phyloP scores from a whole-genome alignment of 1,140 invertebrate species.

The Metopolophium dirhodum region DNA sequence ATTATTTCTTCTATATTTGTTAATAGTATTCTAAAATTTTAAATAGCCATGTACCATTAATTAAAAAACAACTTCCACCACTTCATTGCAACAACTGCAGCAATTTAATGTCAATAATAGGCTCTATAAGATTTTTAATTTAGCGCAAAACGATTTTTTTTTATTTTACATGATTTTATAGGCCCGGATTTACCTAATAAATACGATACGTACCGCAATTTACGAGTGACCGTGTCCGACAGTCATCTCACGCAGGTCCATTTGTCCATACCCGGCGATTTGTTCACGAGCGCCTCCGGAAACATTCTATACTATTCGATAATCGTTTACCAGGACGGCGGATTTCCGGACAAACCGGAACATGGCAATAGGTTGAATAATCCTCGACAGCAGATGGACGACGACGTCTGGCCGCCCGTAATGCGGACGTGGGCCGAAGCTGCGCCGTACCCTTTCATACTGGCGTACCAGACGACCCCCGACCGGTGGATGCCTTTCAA shows the following conservation, averaged over 20 bases:
- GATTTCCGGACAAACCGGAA: constrained; percentile 42
- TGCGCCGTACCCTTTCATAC: constrained; percentile 32
- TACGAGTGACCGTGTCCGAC: constrained; percentile 30
- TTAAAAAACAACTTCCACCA: too few species aligned
- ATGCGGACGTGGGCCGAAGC: constrained; percentile 11
- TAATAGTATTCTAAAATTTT: too few species aligned
- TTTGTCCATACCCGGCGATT: background rate
- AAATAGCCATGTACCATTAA: too few species aligned
- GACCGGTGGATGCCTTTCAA: constrained; percentile 43
- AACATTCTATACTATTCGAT: constrained; percentile 29
- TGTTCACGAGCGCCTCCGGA: constrained; percentile 7
- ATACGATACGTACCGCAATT: background rate
- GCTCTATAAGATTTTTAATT: too few species aligned
- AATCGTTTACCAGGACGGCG: constrained; percentile 34
- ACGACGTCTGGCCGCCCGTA: background rate
- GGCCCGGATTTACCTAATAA: background rate
- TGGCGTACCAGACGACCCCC: constrained; percentile 31
- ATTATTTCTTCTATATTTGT: too few species aligned
- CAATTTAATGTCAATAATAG: too few species aligned
- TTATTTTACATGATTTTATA: background rate
- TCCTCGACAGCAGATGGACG: background rate
- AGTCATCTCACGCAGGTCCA: constrained; percentile 3
- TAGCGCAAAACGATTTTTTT: background rate
- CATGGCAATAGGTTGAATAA: background rate
- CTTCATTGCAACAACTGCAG: too few species aligned